These are phyloP conservation scores for Psilopsiagon aymara DNA, from an alignment of 2,113 vertebrate genomes.

Conservation along the genomic window DNA sequence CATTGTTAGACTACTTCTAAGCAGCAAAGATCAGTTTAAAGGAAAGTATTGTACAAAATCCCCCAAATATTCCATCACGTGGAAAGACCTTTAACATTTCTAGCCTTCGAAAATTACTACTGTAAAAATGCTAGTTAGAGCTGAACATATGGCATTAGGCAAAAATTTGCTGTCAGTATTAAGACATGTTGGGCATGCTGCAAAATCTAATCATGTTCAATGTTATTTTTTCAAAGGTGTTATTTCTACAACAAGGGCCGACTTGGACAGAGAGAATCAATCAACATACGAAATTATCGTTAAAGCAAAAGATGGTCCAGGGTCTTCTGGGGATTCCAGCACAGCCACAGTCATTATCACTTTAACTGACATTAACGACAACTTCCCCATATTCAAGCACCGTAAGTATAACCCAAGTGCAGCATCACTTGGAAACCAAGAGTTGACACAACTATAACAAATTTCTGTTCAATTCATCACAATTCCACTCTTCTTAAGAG, in stretches of 20 bases:
- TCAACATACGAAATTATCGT: conserved; percentile 83
- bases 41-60: background rate
- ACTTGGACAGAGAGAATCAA: conserved; percentile 86
- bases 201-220: background rate
- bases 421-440: background rate
- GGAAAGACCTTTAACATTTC: background rate
- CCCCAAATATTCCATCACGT: background rate
- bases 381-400: conserved; percentile 84
- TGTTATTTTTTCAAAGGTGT: conserved; percentile 65
- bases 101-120: background rate
- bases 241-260: conserved; percentile 76
- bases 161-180: background rate
- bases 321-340: conserved; percentile 70
- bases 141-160: background rate
- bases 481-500: background rate
- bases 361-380: conserved; percentile 89
- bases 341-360: conserved; percentile 85
- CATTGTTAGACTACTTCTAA: background rate
- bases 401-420: conserved; percentile 67
- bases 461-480: background rate
- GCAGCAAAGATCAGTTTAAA: background rate
- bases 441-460: accelerated
- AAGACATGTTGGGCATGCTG: background rate
- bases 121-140: background rate
- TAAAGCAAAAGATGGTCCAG: conserved; percentile 83